Evolutionary conservation across 2,113 vertebrate genomes (phyloP), one percentile per base, ranked within the genome.

Genomic region (Bubo scandiacus): DNA sequence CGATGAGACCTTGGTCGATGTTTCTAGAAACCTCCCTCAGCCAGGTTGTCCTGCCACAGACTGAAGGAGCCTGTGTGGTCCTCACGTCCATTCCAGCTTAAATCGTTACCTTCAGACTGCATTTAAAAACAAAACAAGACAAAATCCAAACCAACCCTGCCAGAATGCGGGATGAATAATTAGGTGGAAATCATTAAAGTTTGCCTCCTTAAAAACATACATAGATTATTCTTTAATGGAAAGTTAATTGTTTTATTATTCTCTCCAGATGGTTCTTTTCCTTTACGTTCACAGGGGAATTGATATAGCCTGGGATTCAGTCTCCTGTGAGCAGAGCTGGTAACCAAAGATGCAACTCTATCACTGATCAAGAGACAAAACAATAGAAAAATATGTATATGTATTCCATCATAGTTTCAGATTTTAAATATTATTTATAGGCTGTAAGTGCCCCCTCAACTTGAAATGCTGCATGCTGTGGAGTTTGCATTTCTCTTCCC

Each of bases 171-270:
- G 94, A 96, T 96, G 93, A 96, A 94, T 97, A 86, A 58, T 96
- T 95, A 97, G 94, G 93, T 94, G 77, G 87, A 97, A 91, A 97
- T 96, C 87, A 94, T 97, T 97, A 97, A 97, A 91, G 70, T 92
- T 97, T 75, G 90, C 94, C 92, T 97, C 93, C 93, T 97, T 98
- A 96, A 98, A 98, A 98, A 98, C 97, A 97, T 96, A 97, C 95
- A 97, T 98, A 97, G 97, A 98, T 98, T 98, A 97, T 98, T 98
- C 96, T 97, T 98, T 98, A 98, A 98, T 98, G 98, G 95, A 97
- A 98, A 97, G 96, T 97, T 98, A 98, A 98, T 98, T 97, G 97
- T 96, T 97, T 97, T 98, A 96, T 98, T 98, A 98, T 98, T 97
- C 97, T 96, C 92, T 98, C 98, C 98, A 98, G 97, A 98, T 98